Percentiles rank a stretch among this genome's conserved stretches.
Conservation (phyloP, 2,113 vertebrate species). For the Mixornis gularis region DNA sequence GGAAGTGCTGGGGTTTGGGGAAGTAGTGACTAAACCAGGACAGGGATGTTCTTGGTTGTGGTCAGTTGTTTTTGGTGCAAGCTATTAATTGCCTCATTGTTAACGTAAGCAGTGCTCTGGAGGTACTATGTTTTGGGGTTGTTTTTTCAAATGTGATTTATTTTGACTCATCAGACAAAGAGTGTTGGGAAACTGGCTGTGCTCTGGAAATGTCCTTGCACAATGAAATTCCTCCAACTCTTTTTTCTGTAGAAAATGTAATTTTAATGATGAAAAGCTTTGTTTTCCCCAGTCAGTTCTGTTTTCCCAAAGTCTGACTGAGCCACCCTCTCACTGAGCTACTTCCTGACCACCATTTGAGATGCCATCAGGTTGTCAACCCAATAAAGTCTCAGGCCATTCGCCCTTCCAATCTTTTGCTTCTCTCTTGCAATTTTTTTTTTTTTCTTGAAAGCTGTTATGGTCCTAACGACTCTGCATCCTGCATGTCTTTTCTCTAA, state of each 20-base stretch:
- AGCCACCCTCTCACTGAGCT: neutral
- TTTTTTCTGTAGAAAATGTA: neutral
- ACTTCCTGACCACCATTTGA: neutral
- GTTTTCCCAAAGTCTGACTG: neutral
- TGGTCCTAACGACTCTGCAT: neutral
- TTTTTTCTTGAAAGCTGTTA: neutral
- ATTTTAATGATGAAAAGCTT: neutral
- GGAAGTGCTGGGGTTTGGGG: slow-evolving; percentile 17
- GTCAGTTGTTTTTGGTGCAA: neutral
- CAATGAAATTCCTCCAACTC: neutral
- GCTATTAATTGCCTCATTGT: slow-evolving; percentile 9
- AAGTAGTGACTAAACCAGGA: neutral
- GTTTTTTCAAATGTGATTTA: neutral
- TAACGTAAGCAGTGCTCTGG: neutral
- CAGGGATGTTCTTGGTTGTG: neutral
- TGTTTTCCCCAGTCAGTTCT: neutral
- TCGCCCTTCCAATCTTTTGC: neutral
- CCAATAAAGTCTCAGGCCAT: neutral
- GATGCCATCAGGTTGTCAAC: neutral
- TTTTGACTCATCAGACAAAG: neutral
- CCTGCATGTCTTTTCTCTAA: neutral
- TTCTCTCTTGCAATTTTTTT: neutral
- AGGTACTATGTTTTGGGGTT: neutral
- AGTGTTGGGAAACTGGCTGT: neutral
- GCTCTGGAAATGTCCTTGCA: neutral